phyloP scores from a whole-genome alignment of 2,888 invertebrate genomes.

The Cantharis flavilabris region DNA sequence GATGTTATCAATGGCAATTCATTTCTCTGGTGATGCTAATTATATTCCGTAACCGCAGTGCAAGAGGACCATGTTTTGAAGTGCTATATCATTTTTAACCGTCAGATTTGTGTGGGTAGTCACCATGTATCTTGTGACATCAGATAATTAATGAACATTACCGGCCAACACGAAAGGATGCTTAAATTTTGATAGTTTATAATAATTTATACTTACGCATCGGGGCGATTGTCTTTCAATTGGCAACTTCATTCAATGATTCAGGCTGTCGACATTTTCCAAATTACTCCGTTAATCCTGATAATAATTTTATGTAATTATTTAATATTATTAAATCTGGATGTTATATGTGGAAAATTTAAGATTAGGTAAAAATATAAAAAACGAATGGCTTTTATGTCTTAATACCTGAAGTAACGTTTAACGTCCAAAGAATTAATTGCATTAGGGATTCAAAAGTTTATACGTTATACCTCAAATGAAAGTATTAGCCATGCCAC shows the following conservation, averaged over 20 bases:
- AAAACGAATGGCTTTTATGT: background rate
- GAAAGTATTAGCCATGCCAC: background rate
- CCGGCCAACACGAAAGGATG: constrained; percentile 14
- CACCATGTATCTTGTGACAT: constrained; percentile 47
- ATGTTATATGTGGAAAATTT: background rate
- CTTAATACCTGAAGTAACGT: background rate
- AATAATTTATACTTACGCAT: background rate
- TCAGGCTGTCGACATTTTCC: background rate
- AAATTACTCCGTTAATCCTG: background rate
- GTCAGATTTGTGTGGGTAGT: constrained; percentile 42
- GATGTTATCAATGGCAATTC: constrained; percentile 18
- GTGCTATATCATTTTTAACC: constrained; percentile 47
- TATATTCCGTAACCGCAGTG: constrained; percentile 19
- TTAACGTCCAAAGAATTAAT: constrained; percentile 9
- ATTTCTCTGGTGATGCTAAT: constrained; percentile 27
- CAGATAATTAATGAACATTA: constrained; percentile 45
- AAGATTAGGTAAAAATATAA: background rate
- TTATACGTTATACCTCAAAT: constrained; percentile 1
- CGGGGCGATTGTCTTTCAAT: background rate
- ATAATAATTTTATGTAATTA: background rate
- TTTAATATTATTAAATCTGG: background rate
- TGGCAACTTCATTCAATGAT: background rate
- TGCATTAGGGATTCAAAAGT: constrained; percentile 15
- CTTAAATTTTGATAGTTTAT: constrained; percentile 6
- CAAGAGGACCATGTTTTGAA: constrained; percentile 33